A percentile compares a stretch with the other conserved stretches of the same genome.
Conservation (phyloP, 2,888 invertebrate genomes). For the Dolichomitus sp. region DNA sequence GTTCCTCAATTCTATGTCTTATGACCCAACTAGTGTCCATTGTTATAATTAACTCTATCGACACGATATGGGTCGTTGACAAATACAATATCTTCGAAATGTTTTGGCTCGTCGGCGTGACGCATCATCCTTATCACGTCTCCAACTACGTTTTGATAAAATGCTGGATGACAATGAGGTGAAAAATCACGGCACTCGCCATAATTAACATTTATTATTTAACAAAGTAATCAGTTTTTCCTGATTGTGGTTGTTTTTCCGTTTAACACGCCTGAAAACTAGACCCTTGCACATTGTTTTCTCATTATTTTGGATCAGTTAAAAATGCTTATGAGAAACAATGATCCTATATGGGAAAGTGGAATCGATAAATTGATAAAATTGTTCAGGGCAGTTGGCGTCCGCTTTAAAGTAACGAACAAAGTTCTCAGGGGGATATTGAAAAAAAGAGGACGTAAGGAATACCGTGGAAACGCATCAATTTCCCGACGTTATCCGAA, state of each 20-base stretch:
- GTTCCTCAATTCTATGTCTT: background rate
- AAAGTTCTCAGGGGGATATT: conserved; percentile 7
- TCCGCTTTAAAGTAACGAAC: conserved; percentile 16
- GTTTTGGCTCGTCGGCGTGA: conserved; percentile 1
- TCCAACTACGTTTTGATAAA: background rate
- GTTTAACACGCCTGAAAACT: background rate
- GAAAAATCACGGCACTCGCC: background rate
- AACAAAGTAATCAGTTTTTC: background rate
- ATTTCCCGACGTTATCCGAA: background rate
- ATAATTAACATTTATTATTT: background rate
- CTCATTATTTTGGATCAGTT: no score
- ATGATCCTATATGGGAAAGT: no score
- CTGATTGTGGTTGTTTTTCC: no score
- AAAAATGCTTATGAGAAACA: no score
- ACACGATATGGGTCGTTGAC: conserved; percentile 12
- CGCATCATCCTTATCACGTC: conserved; percentile 49
- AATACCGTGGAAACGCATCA: background rate
- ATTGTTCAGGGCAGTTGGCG: conserved; percentile 1
- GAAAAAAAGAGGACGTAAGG: background rate
- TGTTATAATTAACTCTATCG: background rate
- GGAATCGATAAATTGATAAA: background rate
- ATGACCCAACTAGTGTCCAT: background rate
- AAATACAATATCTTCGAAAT: background rate
- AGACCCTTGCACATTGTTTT: no score
- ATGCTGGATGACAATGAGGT: conserved; percentile 18